A percentile compares a stretch with the other conserved stretches of the same genome.
Evolutionary conservation across 2,888 invertebrate species (phyloP).

Genomic region (Cosmia pyralina): DNA sequence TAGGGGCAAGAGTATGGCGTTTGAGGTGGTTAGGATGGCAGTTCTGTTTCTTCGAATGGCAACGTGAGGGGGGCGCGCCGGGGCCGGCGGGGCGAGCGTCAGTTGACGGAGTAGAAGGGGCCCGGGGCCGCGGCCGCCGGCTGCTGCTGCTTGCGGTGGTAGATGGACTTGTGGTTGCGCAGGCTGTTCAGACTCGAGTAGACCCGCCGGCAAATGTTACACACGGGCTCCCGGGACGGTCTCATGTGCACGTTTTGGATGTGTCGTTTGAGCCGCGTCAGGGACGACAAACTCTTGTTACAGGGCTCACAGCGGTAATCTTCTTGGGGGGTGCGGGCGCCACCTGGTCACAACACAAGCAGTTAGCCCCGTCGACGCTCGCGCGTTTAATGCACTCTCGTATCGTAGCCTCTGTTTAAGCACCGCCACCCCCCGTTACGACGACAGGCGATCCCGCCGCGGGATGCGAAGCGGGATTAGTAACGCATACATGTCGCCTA

Average conservation of each 20-base stretch:
- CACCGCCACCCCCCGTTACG: slow-evolving; percentile 89
- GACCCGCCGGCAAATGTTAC: slow-evolving; percentile 97
- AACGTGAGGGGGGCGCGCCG: slow-evolving; percentile 70
- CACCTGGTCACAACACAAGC: slow-evolving; percentile 92
- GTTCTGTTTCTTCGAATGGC: slow-evolving; percentile 85
- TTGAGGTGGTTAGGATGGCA: slow-evolving; percentile 88
- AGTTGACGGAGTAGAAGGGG: slow-evolving; percentile 87
- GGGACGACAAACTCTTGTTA: slow-evolving; percentile 96
- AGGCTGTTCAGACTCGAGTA: slow-evolving; percentile 97
- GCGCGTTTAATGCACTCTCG: slow-evolving; percentile 90
- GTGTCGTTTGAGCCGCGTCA: slow-evolving; percentile 96
- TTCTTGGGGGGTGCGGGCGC: slow-evolving; percentile 94
- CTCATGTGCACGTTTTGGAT: slow-evolving; percentile 98
- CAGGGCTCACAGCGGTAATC: slow-evolving; percentile 97
- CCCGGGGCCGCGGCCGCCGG: slow-evolving; percentile 82
- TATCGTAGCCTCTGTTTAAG: slow-evolving; percentile 88
- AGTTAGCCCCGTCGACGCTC: slow-evolving; percentile 89
- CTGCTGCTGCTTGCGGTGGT: slow-evolving; percentile 95
- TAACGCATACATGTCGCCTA: slow-evolving; percentile 79
- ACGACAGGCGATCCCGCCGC: slow-evolving; percentile 84
- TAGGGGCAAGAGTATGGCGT: slow-evolving; percentile 89
- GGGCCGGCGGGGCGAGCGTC: slow-evolving; percentile 76
- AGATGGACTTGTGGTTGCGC: slow-evolving; percentile 97
- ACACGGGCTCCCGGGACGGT: slow-evolving; percentile 96
- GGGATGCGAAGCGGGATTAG: slow-evolving; percentile 87